Conservation (phyloP, 1,140 invertebrate species). For the Pachyrhynchus sulphureomaculatus region DNA sequence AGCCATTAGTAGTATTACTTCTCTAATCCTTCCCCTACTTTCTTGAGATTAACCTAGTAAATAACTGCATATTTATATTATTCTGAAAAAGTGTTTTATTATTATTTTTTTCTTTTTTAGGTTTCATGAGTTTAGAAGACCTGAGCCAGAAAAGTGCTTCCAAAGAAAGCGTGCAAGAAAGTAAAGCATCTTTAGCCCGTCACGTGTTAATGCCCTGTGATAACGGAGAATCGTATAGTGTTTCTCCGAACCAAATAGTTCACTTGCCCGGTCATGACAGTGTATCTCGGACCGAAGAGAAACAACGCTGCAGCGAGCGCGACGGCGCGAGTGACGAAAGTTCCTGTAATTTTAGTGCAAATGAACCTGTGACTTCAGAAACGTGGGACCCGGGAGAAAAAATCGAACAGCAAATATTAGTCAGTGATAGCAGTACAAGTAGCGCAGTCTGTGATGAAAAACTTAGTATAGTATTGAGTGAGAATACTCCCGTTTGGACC, state of each 20-base stretch:
- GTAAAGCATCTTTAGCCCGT: slow-evolving; percentile 51
- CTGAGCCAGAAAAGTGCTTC: slow-evolving; percentile 54
- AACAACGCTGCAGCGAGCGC: neutral
- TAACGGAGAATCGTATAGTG: slow-evolving; percentile 82
- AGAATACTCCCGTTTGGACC: slow-evolving; percentile 46
- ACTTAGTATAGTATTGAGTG: slow-evolving; percentile 56
- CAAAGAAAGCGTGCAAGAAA: slow-evolving; percentile 46
- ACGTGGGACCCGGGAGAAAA: slow-evolving; percentile 64
- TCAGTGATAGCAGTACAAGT: slow-evolving; percentile 33
- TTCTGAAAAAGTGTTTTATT: too few relatives aligned
- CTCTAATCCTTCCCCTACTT: too few relatives aligned
- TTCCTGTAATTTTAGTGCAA: slow-evolving; percentile 29
- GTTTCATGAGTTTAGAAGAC: slow-evolving; percentile 63
- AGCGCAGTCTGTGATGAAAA: slow-evolving; percentile 48
- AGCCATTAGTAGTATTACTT: too few relatives aligned
- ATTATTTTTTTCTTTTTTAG: slow-evolving; percentile 53
- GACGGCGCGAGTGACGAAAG: slow-evolving; percentile 33
- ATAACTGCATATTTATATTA: too few relatives aligned
- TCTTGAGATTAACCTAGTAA: too few relatives aligned
- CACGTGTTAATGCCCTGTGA: slow-evolving; percentile 80
- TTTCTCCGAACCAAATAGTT: slow-evolving; percentile 85
- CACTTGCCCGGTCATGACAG: slow-evolving; percentile 58
- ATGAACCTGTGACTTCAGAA: slow-evolving; percentile 49
- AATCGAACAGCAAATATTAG: neutral
- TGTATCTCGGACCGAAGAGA: neutral